Evolutionary conservation across 2,888 invertebrate species (phyloP).

Genomic region (Meteorus colon): DNA sequence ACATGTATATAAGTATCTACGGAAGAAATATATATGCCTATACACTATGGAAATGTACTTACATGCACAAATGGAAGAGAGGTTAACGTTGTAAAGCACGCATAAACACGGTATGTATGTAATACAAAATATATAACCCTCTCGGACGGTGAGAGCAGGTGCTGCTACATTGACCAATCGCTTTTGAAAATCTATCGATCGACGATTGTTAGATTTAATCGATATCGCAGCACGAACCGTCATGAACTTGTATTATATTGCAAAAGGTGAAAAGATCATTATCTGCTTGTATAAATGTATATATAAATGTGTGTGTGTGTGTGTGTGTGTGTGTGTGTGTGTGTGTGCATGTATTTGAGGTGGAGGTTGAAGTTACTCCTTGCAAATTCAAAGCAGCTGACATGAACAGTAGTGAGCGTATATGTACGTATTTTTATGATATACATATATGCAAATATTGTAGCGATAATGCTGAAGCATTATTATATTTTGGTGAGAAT

Average conservation of each 20-base stretch:
- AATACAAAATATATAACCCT: not conserved
- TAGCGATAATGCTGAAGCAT: not conserved
- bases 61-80: not conserved
- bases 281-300: not conserved
- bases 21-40: conserved; percentile 1
- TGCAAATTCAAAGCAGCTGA: conserved; percentile 9
- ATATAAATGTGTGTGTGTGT: not conserved
- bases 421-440: not conserved
- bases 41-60: conserved; percentile 19
- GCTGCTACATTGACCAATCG: not conserved
- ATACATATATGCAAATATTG: not conserved
- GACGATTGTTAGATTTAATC: not conserved
- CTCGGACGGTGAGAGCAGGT: not conserved
- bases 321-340: not conserved
- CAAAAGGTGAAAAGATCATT: conserved; percentile 3
- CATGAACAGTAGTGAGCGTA: not conserved
- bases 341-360: not conserved
- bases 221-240: not conserved
- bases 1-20: not conserved
- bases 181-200: not conserved
- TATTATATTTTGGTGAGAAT: conserved; percentile 1
- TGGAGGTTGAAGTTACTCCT: not conserved
- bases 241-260: not conserved
- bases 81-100: not conserved
- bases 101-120: not conserved